Evolutionary conservation across 2,888 invertebrate genomes (phyloP), one percentile per base, ranked within the genome.

Genomic region (Sarcophaga subvicina): DNA sequence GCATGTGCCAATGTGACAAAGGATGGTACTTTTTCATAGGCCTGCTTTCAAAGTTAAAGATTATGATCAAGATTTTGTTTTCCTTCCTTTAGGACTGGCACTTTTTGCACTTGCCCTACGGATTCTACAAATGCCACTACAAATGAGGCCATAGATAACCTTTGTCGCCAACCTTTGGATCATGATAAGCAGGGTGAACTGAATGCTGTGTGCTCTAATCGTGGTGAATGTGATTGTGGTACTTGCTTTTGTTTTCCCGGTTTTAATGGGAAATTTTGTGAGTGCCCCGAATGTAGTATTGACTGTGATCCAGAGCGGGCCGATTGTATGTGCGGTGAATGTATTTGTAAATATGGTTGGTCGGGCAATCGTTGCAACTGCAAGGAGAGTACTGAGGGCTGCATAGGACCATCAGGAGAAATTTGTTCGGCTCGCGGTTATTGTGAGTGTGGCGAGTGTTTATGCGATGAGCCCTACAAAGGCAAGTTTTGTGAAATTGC

Each of bases 201-300:
- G 1, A 93, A 93, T 63, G 92, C 94, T 0, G 93, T 94, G 87
- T 97, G 97, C 91, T 96, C 96, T 0, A 96, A 96, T 81, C 95
- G 95, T 6, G 98, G 98, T 0, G 95, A 96, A 88, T 98, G 98
- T 91, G 94, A 95, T 67, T 98, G 97, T 91, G 97, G 97, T 54
- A 93, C 93, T 82, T 98, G 98, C 91, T 93, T 93, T 37, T 98
- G 98, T 91, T 95, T 95, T 90, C 89, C 90, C 0, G 95, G 95
- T 2, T 95, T 93, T 89, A 94, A 90, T 75, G 96, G 96, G 20
- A 93, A 94, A 27, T 96, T 93, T 90, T 96, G 96, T 90, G 95
- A 96, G 91, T 96, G 96, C 90, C 93, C 94, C 63, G 93, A 94
- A 1, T 96, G 96, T 88, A 88, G 94, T 75, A 94, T 94, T 78